Percentiles rank a stretch among this genome's conserved stretches.
phyloP scores from a whole-genome alignment of 2,113 vertebrate species.

The Ophthalmolycus amberensis region DNA sequence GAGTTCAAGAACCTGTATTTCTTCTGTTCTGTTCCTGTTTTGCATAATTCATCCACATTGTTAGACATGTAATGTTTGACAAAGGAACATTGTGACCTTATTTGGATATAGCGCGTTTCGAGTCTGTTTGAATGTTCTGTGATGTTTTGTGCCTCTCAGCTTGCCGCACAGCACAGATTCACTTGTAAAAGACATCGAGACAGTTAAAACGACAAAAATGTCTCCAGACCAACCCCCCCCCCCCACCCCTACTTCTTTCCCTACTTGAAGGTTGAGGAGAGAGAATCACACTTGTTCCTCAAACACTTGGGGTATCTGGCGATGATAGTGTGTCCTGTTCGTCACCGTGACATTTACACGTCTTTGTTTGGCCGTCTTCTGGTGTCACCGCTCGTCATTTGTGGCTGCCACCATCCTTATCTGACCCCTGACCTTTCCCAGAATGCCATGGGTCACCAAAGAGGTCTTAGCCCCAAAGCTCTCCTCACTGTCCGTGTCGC shows the following conservation, averaged over 20 bases:
- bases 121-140: constrained; percentile 4
- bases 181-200: constrained; percentile 17
- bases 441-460: constrained; percentile 70
- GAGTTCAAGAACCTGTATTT: not conserved
- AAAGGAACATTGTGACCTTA: not conserved
- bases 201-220: constrained; percentile 20
- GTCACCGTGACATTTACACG: not conserved
- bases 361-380: constrained; percentile 4
- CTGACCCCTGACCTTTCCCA: constrained; percentile 79
- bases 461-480: constrained; percentile 72
- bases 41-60: not conserved
- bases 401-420: constrained; percentile 71
- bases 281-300: constrained; percentile 1
- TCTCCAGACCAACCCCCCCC: not conserved
- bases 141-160: constrained; percentile 4
- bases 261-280: not conserved
- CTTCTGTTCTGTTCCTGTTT: constrained; percentile 9
- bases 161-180: constrained; percentile 1
- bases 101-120: not conserved
- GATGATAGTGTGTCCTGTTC: not conserved
- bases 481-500: constrained; percentile 85
- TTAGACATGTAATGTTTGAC: not conserved
- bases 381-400: constrained; percentile 79
- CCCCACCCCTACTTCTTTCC: not conserved
- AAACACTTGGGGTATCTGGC: not conserved